phyloP scores from a whole-genome alignment of 2,113 vertebrate genomes.

The Prunella himalayana region DNA sequence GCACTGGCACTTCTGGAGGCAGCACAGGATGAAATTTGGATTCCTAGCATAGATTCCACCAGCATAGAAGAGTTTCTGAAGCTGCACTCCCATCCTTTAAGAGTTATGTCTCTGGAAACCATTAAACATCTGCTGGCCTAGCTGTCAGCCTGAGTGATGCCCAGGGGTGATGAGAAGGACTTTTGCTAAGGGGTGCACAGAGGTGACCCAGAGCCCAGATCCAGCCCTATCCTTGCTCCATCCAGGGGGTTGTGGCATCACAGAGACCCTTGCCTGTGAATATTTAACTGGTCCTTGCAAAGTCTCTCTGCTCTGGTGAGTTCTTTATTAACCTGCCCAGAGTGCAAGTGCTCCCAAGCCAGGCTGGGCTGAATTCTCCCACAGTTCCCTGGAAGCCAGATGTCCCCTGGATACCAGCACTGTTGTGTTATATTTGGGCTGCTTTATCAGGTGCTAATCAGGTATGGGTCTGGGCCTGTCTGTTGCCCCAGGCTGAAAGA shows the following conservation, averaged over 20 bases:
- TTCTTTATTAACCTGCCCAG: background rate
- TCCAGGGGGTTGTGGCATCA: background rate
- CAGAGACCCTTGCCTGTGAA: background rate
- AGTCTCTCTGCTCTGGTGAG: background rate
- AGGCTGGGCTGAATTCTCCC: background rate
- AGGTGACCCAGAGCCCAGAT: background rate
- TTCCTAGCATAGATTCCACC: background rate
- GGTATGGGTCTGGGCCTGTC: background rate
- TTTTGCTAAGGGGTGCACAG: background rate
- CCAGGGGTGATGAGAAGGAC: fast-evolving
- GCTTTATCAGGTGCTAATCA: background rate
- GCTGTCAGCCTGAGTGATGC: background rate
- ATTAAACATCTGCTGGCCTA: background rate
- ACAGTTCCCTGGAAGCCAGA: background rate
- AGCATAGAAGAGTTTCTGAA: background rate
- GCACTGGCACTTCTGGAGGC: background rate
- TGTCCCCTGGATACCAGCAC: background rate
- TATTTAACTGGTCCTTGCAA: background rate
- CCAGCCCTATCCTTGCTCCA: background rate
- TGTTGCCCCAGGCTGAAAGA: background rate
- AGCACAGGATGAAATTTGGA: background rate
- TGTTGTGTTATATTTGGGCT: background rate
- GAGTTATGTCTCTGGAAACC: background rate
- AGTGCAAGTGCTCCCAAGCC: background rate
- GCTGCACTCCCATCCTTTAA: background rate